Evolutionary conservation across 2,113 vertebrate genomes (phyloP).

Genomic region (Tauraco erythrolophus): DNA sequence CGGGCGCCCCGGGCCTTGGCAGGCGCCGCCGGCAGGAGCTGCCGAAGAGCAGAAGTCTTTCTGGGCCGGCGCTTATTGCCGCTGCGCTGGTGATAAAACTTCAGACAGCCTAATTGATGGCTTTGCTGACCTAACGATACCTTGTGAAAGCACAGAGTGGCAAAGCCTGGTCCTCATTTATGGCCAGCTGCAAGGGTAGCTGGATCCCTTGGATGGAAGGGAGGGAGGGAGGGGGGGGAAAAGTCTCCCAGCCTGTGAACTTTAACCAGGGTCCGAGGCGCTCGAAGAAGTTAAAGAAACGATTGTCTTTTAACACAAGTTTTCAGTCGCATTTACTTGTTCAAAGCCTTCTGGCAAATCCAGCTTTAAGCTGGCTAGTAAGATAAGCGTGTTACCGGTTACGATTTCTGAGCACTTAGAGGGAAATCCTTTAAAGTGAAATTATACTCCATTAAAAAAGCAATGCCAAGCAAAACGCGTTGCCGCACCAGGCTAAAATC

Average conservation of each 20-base stretch:
- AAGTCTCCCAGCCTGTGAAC: conserved; percentile 77
- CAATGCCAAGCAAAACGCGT: not conserved
- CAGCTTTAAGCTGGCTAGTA: not conserved
- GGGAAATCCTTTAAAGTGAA: conserved; percentile 51
- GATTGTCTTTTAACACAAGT: conserved; percentile 34
- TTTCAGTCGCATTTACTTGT: conserved; percentile 4
- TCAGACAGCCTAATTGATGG: conserved; percentile 99
- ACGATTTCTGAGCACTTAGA: conserved; percentile 14
- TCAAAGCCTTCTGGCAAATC: conserved; percentile 45
- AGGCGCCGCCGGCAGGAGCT: conserved; percentile 89
- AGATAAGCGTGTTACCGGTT: not conserved
- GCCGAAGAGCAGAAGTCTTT: conserved; percentile 87
- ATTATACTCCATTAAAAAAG: conserved; percentile 16
- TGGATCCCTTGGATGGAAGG: conserved; percentile 79
- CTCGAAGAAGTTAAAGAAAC: conserved; percentile 60
- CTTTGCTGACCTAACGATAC: conserved; percentile 98
- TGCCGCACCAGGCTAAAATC: not conserved
- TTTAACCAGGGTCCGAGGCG: conserved; percentile 77
- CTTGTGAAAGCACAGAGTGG: conserved; percentile 92
- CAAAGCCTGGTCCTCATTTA: conserved; percentile 97
- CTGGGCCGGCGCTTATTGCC: conserved; percentile 92
- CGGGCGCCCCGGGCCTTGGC: conserved; percentile 88
- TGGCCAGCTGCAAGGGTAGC: conserved; percentile 92
- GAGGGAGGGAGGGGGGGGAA: not conserved
- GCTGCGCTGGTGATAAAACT: conserved; percentile 98